Base-by-base conservation (phyloP, 2,888 invertebrate genomes). In the Drosophila affinis region DNA sequence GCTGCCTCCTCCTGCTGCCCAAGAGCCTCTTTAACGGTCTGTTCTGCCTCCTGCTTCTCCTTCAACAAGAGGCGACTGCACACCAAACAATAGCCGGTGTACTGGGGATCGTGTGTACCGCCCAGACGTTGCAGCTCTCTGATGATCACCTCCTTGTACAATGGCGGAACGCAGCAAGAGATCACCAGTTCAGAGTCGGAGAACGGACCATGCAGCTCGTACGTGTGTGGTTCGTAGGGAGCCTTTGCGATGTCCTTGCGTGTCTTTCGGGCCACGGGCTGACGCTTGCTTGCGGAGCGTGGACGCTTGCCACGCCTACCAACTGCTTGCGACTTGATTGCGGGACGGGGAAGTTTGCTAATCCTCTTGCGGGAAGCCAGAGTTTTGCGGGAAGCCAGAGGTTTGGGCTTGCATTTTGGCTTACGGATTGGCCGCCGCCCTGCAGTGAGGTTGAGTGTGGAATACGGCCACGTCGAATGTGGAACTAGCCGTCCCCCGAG, bases 101-200 rank as follows among this genome's bases (percentile, higher is more conserved):
- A 53, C 18, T 53, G 9, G 2, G 12, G 3, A 1, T 32, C 18
- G 5, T 34, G 53, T 9, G 17, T 17, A 0, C 53, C 17, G 4
- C 53, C 53, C 34, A 53, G 18, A 18, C 34, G 10, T 21, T 14
- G 9, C 53, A 53, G 34, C 34, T 55, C 55, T 17, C 55, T 27
- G 39, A 39, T n/a, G 6, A 39, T n/a, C 39, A 39, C 14, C 39
- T 14, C 0, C 39, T n/a, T 39, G n/a, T 39, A n/a, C 7, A n/a
- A 2, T 3, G 39, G 14, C 39, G 1, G n/a, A 7, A 3, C 34
- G 12, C 2, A 2, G 39, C 2, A 6, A 39, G 6, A 14, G 39
- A n/a, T n/a, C n/a, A 39, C 14, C 39, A 39, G 2, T 3, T 39
- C 4, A 3, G 39, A 39, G 6, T 39, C 7, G 0, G 39, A 39